A percentile compares a stretch with the other conserved stretches of the same genome.
phyloP scores from a whole-genome alignment of 2,113 vertebrate genomes.

The Tricholaema leucomelas region DNA sequence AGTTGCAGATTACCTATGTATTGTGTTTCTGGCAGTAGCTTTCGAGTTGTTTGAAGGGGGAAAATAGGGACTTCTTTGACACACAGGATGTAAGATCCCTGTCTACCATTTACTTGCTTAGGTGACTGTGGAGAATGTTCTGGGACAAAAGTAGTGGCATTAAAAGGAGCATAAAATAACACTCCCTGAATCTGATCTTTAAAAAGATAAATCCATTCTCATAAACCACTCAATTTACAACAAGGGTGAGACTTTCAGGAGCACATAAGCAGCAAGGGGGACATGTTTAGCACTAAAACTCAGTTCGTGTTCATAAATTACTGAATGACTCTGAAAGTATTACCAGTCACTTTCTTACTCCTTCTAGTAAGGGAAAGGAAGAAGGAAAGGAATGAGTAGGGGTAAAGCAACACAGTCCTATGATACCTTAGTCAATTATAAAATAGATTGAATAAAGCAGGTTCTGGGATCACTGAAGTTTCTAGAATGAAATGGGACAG shows the following conservation, averaged over 20 bases:
- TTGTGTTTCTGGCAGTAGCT: neutral
- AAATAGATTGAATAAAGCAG: neutral
- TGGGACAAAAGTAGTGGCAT: conserved; percentile 30
- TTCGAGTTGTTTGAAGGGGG: neutral
- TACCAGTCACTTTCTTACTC: neutral
- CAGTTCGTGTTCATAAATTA: neutral
- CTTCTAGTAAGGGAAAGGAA: neutral
- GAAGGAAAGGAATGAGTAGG: too few species aligned
- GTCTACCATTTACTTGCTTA: conserved; percentile 44
- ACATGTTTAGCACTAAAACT: neutral
- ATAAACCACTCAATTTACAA: neutral
- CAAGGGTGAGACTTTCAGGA: neutral
- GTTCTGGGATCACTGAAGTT: neutral
- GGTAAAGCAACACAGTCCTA: neutral
- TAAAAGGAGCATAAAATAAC: conserved; percentile 21
- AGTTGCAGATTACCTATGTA: neutral
- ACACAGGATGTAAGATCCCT: conserved; percentile 10
- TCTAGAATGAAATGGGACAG: neutral
- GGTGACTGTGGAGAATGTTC: conserved; percentile 53
- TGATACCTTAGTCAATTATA: neutral
- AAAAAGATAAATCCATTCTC: neutral
- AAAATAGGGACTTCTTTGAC: conserved; percentile 16
- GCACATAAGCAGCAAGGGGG: neutral
- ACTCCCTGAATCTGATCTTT: conserved; percentile 4
- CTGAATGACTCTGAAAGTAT: neutral